These are phyloP conservation scores for Phalacrocorax aristotelis DNA, from an alignment of 2,113 vertebrate species.

Conservation along the genomic window DNA sequence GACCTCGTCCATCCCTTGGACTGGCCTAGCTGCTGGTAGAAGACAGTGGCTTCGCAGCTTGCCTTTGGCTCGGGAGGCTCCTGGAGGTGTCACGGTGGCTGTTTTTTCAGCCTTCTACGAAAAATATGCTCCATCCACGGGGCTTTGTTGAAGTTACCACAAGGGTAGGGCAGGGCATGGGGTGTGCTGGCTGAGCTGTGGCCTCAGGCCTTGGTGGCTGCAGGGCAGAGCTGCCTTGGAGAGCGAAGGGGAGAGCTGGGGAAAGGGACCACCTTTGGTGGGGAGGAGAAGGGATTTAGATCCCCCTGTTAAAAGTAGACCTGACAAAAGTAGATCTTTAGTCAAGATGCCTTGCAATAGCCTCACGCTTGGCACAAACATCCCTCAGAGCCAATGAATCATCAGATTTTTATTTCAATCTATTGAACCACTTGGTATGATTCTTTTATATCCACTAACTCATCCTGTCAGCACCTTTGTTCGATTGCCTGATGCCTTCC, in stretches of 20 bases:
- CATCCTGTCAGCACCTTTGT: background rate
- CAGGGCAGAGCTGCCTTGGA: background rate
- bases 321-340: too few species aligned
- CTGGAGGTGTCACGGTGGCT: accelerated
- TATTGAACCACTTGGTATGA: background rate
- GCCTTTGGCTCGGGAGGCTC: background rate
- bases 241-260: too few species aligned
- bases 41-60: accelerated
- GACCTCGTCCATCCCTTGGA: accelerated
- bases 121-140: accelerated
- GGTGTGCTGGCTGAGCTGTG: accelerated
- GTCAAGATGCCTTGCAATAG: background rate
- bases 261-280: background rate
- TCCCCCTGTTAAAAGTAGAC: too few species aligned
- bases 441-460: background rate
- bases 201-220: background rate
- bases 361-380: background rate
- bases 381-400: background rate
- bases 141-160: too few species aligned
- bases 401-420: background rate
- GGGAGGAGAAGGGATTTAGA: background rate
- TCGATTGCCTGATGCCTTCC: background rate
- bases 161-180: background rate
- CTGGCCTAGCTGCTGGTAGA: accelerated
- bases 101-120: too few species aligned